Conservation (phyloP, 1,140 invertebrate genomes). For the Batillaria attramentaria region DNA sequence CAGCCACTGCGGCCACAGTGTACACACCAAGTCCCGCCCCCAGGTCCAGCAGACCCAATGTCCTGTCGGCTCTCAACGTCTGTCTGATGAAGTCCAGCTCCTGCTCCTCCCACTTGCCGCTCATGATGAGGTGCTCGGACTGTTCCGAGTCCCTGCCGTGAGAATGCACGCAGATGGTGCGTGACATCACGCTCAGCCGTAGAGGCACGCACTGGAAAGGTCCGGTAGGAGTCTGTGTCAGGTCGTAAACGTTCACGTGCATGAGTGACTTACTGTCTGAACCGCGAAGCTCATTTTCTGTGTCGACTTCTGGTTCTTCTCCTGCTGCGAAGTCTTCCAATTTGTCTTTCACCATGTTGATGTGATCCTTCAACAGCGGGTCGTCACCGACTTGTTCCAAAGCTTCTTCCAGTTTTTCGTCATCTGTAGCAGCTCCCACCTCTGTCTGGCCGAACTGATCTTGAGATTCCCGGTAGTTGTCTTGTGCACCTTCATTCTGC, state of each 20-base stretch:
- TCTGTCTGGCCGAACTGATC: too few species aligned
- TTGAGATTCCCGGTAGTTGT: too few species aligned
- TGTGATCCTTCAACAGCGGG: not conserved
- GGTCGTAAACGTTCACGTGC: slow-evolving; percentile 1
- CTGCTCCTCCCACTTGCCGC: not conserved
- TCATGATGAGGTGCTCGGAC: not conserved
- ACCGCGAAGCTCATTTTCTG: not conserved
- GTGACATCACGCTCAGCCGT: not conserved
- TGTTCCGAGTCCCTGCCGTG: not conserved
- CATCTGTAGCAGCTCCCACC: not conserved
- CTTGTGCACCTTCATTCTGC: too few species aligned
- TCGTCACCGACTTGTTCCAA: not conserved
- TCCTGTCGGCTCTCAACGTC: not conserved
- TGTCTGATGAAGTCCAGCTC: not conserved
- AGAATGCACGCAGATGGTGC: slow-evolving; percentile 21
- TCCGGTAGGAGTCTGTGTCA: not conserved
- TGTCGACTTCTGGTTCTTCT: not conserved
- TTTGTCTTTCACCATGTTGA: not conserved
- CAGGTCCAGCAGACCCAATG: slow-evolving; percentile 48
- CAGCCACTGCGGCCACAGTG: slow-evolving; percentile 44
- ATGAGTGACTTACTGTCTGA: not conserved
- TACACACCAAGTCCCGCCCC: slow-evolving; percentile 58
- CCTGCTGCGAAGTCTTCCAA: too few species aligned
- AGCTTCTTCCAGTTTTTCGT: not conserved
- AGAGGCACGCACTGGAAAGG: slow-evolving; percentile 6